Conservation (phyloP, 2,888 invertebrate genomes). For the Leistus spinibarbis region DNA sequence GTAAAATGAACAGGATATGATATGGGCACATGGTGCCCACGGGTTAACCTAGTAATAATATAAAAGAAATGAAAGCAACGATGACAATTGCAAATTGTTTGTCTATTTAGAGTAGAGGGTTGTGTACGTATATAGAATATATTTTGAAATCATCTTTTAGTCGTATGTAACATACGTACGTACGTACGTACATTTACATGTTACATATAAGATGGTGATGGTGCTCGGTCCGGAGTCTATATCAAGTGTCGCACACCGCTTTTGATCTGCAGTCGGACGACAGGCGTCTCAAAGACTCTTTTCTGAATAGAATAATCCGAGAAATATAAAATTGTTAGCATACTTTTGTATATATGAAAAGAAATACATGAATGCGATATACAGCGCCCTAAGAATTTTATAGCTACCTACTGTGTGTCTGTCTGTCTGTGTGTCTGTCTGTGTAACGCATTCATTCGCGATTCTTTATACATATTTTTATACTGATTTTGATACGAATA, state of each 20-base stretch:
- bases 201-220: background rate
- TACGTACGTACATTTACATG: background rate
- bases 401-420: no score
- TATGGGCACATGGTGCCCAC: no score
- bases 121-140: no score
- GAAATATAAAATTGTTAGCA: slow-evolving; percentile 39
- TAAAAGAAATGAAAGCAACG: no score
- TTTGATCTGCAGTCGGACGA: slow-evolving; percentile 36
- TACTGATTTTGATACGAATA: background rate
- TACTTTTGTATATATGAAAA: slow-evolving; percentile 37
- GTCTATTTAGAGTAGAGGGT: background rate
- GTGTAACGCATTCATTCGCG: slow-evolving; percentile 16
- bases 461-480: slow-evolving; percentile 11
- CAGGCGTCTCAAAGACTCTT: slow-evolving; percentile 35
- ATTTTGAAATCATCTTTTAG: background rate
- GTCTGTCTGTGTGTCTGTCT: no score
- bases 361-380: slow-evolving; percentile 24
- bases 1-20: no score
- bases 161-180: background rate
- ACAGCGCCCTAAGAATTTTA: slow-evolving; percentile 16
- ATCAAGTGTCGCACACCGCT: slow-evolving; percentile 26
- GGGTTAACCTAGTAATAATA: no score
- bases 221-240: slow-evolving; percentile 21
- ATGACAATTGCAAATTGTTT: background rate
- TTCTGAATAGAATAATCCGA: slow-evolving; percentile 37